A percentile compares a stretch with the other conserved stretches of the same genome.
phyloP scores from a whole-genome alignment of 2,797 vertebrate species.

The Lerista edwardsae region DNA sequence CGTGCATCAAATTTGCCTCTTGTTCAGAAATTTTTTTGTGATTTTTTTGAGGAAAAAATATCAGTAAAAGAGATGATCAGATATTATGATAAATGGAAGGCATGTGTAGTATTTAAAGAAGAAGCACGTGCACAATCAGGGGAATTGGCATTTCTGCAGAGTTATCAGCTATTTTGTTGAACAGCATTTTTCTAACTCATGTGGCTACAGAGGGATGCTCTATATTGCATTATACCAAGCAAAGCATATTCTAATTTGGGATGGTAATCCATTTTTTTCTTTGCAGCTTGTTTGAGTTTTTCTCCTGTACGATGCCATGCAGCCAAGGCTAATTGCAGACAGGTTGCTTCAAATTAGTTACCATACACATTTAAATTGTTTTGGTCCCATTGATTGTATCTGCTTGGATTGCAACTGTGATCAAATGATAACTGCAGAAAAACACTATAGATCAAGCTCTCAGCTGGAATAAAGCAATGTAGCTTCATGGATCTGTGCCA shows the following conservation, averaged over 20 bases:
- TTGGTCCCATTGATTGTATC: background rate
- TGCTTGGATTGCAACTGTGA: constrained; percentile 14
- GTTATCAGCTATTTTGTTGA: background rate
- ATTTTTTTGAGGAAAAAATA: constrained; percentile 40
- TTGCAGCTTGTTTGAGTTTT: background rate
- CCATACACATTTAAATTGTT: background rate
- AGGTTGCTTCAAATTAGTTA: constrained; percentile 19
- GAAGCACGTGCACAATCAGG: constrained; percentile 33
- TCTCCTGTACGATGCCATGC: background rate
- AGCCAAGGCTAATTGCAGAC: background rate
- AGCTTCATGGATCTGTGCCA: background rate
- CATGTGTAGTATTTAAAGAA: background rate
- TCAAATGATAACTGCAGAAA: constrained; percentile 3
- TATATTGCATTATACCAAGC: background rate
- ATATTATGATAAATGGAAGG: constrained; percentile 50
- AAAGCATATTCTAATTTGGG: constrained; percentile 6
- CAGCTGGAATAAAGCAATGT: constrained; percentile 10
- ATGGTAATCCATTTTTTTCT: background rate
- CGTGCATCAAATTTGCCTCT: background rate
- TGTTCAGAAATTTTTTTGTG: constrained; percentile 28
- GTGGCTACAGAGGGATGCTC: background rate
- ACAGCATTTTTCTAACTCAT: background rate
- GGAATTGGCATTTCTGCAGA: background rate
- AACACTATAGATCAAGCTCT: background rate
- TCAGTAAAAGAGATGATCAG: constrained; percentile 19